Evolutionary conservation across 2,113 vertebrate species (phyloP), one percentile per base, ranked within the genome.

Genomic region (Barnardius zonarius): DNA sequence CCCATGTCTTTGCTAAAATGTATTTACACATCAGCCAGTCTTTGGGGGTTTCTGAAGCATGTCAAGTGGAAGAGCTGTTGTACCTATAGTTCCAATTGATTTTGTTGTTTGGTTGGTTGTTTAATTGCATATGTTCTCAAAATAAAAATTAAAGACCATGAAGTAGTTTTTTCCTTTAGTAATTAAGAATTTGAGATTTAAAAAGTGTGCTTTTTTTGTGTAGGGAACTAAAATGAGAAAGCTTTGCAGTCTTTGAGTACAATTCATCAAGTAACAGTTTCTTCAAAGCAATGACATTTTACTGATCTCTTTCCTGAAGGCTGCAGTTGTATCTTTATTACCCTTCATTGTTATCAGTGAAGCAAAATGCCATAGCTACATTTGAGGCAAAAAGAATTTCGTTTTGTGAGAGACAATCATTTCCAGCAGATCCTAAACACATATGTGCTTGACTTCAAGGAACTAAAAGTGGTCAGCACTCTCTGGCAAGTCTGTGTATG

Each of bases 291-390:
- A n/a, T 15, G 6, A 30, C 48, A 22, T 54, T 88, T 95, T 83
- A 83, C 49, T 59, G 44, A 46, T 85, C 37, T 88, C 54, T 88
- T 62, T 83, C 62, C 79, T 79, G 78, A 95, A 76, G 66, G 31
- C 78, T 86, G 68, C 55, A 81, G 64, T 55, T 88, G 55, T 70
- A 78, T 86, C 90, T 96, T 93, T 94, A 86, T 91, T 70, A 81
- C 51, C 51, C 13, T 88, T 74, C 79, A 49, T 80, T 86, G 61
- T 81, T 92, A 88, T 16, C 27, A 3, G 79, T 8, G 48, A 93
- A 90, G 49, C 55, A 91, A 96, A 96, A 96, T 83, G 85, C 52
- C 73, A 92, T 10, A 63, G 67, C 59, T 74, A 51, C 6, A 4
- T 80, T 43, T 63, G 51, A 88, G 55, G 90, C 7, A 63, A 83